Percentiles rank a stretch among this genome's conserved stretches.
Evolutionary conservation across 2,797 vertebrate genomes (phyloP).

Genomic region (Dendrocincla tyrannina): DNA sequence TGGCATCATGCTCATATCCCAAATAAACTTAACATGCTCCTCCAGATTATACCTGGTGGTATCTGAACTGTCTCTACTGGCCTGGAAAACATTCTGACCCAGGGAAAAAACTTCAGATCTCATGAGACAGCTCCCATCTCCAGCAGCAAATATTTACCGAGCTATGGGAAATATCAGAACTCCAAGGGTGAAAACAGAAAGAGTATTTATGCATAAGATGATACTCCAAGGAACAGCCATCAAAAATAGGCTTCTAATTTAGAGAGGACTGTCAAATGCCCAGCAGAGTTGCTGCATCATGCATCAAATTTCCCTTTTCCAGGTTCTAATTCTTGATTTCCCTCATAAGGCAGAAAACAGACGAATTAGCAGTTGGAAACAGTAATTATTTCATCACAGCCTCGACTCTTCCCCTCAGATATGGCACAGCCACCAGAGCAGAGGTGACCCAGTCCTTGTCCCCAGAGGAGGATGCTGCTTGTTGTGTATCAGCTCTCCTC

Average conservation of each 20-base stretch:
- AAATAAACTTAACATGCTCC: background rate
- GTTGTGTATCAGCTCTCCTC: background rate
- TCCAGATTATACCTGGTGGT: background rate
- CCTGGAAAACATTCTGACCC: background rate
- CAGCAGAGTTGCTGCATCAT: background rate
- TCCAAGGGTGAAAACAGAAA: background rate
- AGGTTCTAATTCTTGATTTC: constrained; percentile 5
- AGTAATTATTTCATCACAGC: background rate
- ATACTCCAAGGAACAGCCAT: background rate
- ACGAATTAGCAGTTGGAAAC: background rate
- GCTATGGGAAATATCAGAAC: background rate
- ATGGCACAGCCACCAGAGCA: background rate
- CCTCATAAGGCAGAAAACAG: background rate
- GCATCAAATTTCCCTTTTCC: background rate
- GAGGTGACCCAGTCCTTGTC: background rate
- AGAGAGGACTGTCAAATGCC: background rate
- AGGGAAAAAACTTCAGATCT: background rate
- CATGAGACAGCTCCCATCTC: background rate
- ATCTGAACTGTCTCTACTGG: background rate
- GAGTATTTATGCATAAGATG: background rate
- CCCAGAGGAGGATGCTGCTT: background rate
- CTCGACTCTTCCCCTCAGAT: background rate
- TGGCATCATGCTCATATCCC: background rate
- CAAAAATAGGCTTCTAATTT: background rate
- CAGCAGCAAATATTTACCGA: background rate